Percentiles rank a stretch among this genome's conserved stretches.
Evolutionary conservation across 2,113 vertebrate species (phyloP).

Genomic region (Aplodontia rufa): DNA sequence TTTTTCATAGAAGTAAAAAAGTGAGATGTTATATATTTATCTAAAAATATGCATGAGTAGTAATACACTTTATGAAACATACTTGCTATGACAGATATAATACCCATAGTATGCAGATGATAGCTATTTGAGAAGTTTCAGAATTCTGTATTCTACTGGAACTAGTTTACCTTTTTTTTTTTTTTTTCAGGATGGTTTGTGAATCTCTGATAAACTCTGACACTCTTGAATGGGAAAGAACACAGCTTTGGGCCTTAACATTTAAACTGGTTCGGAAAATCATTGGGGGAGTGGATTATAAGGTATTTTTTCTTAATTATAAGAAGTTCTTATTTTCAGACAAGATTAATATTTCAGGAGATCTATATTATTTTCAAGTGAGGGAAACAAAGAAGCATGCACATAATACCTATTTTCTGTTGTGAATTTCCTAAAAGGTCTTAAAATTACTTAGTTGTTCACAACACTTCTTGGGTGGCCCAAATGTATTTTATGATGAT

Average conservation of each 20-base stretch:
- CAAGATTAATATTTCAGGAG: not conserved
- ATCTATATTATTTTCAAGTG: not conserved
- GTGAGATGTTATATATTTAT: not conserved
- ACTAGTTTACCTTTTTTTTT: not conserved
- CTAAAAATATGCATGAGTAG: not conserved
- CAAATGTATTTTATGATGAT: not conserved
- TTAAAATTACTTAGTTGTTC: not conserved
- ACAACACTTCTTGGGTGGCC: not conserved
- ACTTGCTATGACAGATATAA: not conserved
- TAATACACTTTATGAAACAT: not conserved
- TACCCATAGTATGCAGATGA: not conserved
- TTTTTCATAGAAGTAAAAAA: not conserved
- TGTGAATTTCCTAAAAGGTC: not conserved
- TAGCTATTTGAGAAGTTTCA: not conserved
- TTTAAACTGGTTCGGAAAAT: conserved; percentile 97
- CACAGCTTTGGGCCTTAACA: conserved; percentile 96
- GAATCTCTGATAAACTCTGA: conserved; percentile 95
- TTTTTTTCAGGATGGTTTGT: conserved; percentile 93
- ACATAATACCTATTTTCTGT: not conserved
- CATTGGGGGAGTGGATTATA: conserved; percentile 98
- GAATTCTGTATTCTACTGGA: conserved; percentile 2
- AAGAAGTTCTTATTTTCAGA: not conserved
- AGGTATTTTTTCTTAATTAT: conserved; percentile 88
- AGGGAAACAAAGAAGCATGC: not conserved
- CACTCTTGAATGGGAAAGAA: conserved; percentile 96